phyloP scores from a whole-genome alignment of 2,888 invertebrate genomes.

The Erebia epiphron region DNA sequence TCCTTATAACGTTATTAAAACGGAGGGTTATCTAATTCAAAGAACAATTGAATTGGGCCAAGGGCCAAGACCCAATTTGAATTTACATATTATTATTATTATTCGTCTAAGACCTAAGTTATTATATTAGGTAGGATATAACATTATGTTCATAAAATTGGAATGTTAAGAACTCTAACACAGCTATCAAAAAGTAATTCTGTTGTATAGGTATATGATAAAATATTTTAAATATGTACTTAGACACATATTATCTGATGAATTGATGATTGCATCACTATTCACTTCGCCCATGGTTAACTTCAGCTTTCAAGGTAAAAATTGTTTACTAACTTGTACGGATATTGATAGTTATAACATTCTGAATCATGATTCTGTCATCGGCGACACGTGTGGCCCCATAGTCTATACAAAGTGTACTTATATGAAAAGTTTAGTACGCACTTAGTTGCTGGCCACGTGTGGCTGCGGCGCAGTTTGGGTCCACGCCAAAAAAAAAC shows the following conservation, averaged over 20 bases:
- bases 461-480: not conserved
- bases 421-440: not conserved
- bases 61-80: not conserved
- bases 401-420: not conserved
- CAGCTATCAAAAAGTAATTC: conserved; percentile 1
- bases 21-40: too few species aligned
- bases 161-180: not conserved
- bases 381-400: not conserved
- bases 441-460: not conserved
- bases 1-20: too few species aligned
- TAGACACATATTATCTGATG: not conserved
- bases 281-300: not conserved
- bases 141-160: not conserved
- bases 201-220: not conserved
- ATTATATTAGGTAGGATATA: not conserved
- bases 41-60: too few species aligned
- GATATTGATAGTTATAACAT: not conserved
- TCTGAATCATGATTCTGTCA: not conserved
- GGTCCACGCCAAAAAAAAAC: not conserved
- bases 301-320: not conserved
- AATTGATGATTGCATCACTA: conserved; percentile 3
- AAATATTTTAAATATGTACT: not conserved
- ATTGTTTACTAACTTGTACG: not conserved
- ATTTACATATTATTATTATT: too few species aligned
- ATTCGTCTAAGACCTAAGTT: too few species aligned